Conservation (phyloP, 2,888 invertebrate species). For the Mactromeris polynyma region DNA sequence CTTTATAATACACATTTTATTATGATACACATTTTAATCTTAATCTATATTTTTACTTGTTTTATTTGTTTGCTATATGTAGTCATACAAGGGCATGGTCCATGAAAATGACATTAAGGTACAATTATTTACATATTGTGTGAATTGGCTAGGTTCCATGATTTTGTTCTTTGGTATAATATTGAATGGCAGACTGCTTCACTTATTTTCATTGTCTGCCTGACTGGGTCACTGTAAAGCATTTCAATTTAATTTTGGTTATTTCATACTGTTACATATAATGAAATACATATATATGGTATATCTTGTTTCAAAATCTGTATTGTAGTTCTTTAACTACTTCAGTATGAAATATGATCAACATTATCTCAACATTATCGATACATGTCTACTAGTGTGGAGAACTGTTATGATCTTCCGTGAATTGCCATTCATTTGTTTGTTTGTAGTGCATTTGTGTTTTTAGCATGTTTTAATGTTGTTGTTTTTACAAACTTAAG, state of each 20-base stretch:
- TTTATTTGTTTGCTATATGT: background rate
- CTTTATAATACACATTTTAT: too few species aligned
- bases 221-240: background rate
- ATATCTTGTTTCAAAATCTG: background rate
- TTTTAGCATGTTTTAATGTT: too few species aligned
- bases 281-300: background rate
- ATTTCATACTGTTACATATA: background rate
- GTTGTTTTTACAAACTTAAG: too few species aligned
- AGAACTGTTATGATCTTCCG: too few species aligned
- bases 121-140: background rate
- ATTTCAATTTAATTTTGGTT: background rate
- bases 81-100: background rate
- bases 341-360: background rate
- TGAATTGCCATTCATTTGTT: too few species aligned
- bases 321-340: background rate
- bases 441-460: too few species aligned
- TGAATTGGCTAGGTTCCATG: background rate
- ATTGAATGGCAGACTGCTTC: background rate
- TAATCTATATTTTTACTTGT: too few species aligned
- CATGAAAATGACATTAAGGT: background rate
- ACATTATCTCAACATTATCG: too few species aligned
- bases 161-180: background rate
- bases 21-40: too few species aligned
- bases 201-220: background rate
- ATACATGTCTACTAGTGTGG: too few species aligned